phyloP scores from a whole-genome alignment of 2,113 vertebrate genomes.

The Zapornia atra region DNA sequence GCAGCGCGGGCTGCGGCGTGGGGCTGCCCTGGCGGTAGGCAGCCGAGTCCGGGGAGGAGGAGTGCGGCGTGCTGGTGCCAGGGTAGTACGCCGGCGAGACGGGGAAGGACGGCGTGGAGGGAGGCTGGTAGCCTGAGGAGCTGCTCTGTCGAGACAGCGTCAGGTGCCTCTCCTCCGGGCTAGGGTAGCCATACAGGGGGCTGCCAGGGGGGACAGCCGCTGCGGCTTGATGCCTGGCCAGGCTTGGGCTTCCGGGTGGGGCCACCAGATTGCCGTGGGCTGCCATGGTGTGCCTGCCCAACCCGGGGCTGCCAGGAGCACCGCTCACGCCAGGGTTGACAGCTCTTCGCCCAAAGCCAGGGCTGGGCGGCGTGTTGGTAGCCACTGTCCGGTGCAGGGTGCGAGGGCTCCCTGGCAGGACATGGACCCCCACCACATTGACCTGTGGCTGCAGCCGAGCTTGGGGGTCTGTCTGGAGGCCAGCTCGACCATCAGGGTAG shows the following conservation, averaged over 20 bases:
- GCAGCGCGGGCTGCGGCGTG: constrained; percentile 79
- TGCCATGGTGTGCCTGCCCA: constrained; percentile 68
- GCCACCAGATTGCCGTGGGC: constrained; percentile 68
- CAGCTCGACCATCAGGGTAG: constrained; percentile 18
- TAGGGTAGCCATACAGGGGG: constrained; percentile 87
- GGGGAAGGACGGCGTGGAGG: constrained; percentile 92
- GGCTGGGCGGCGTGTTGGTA: constrained; percentile 78
- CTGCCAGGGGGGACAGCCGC: constrained; percentile 80
- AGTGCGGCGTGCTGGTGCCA: constrained; percentile 72
- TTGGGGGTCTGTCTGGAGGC: constrained; percentile 56
- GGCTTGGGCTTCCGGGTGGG: constrained; percentile 86
- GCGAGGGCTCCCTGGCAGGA: constrained; percentile 81
- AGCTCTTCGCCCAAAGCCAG: constrained; percentile 73
- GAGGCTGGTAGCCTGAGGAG: constrained; percentile 91
- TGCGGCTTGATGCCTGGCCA: constrained; percentile 78
- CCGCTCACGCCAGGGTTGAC: constrained; percentile 68
- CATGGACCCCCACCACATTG: constrained; percentile 67
- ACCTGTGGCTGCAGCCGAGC: constrained; percentile 59
- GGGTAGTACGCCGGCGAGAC: constrained; percentile 86
- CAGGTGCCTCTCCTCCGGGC: constrained; percentile 87
- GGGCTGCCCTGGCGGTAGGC: constrained; percentile 88
- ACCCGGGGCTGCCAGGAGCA: constrained; percentile 35
- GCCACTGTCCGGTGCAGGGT: constrained; percentile 81
- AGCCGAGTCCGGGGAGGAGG: constrained; percentile 79
- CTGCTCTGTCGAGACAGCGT: constrained; percentile 93